phyloP scores from a whole-genome alignment of 2,888 invertebrate species.

The Craniophora ligustri region DNA sequence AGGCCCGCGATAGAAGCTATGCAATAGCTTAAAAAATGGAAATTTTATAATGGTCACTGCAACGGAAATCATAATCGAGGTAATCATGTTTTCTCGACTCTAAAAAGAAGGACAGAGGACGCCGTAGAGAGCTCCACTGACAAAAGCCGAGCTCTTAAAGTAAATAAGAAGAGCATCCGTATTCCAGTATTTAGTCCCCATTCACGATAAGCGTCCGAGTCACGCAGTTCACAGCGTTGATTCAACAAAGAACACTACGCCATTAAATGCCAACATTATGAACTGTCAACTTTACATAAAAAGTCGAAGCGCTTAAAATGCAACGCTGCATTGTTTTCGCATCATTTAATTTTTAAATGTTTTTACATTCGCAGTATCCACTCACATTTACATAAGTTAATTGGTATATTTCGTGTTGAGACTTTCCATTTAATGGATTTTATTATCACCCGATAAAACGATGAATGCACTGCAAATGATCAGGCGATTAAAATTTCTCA shows the following conservation, averaged over 20 bases:
- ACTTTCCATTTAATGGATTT: constrained; percentile 55
- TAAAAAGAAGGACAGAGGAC: no score
- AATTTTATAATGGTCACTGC: no score
- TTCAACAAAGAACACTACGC: not conserved
- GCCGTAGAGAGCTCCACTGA: no score
- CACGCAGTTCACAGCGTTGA: not conserved
- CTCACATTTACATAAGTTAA: constrained; percentile 53
- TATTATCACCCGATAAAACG: constrained; percentile 36
- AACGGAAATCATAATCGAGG: no score
- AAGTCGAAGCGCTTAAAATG: constrained; percentile 19
- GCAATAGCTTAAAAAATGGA: no score
- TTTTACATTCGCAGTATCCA: constrained; percentile 29
- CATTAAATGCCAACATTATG: constrained; percentile 1
- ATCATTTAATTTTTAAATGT: constrained; percentile 31
- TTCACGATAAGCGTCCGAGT: not conserved
- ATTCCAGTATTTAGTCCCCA: no score
- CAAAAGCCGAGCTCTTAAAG: no score
- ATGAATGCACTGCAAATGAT: constrained; percentile 49
- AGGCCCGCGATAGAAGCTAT: no score
- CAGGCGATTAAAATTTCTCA: constrained; percentile 34
- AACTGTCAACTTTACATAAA: constrained; percentile 5
- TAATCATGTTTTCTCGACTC: no score
- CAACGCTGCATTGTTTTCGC: constrained; percentile 25
- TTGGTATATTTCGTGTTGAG: constrained; percentile 55
- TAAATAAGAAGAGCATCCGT: no score